Conservation (phyloP, 2,888 invertebrate genomes). For the Callyntrura guangdongensis region DNA sequence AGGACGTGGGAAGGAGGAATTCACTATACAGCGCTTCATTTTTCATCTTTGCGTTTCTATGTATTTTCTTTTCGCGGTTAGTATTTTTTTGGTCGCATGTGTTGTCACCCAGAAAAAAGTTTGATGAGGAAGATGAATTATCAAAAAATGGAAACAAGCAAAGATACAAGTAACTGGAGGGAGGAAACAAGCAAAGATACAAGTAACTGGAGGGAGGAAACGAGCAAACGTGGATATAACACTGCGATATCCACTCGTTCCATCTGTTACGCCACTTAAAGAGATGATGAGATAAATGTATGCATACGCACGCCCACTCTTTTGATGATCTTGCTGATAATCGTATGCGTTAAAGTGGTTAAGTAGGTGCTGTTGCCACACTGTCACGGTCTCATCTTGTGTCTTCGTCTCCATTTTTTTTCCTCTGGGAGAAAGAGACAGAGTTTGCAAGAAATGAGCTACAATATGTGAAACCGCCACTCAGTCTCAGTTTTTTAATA, state of each 20-base stretch:
- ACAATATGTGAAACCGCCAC: no score
- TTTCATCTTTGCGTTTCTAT: conserved; percentile 6
- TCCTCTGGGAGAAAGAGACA: no score
- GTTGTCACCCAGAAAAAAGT: conserved; percentile 20
- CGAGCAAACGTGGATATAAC: no score
- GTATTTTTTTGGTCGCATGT: background rate
- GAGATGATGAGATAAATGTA: no score
- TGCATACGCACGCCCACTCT: no score
- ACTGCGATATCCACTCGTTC: no score
- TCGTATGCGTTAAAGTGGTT: conserved; percentile 2
- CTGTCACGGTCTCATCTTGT: background rate
- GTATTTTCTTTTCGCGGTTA: conserved; percentile 1
- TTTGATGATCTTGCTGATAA: conserved; percentile 6
- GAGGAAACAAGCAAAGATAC: background rate
- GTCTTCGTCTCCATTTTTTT: no score
- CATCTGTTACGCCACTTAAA: conserved; percentile 12
- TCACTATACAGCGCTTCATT: background rate
- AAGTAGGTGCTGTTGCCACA: background rate
- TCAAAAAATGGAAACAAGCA: background rate
- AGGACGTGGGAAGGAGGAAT: background rate
- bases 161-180: background rate
- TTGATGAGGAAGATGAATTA: conserved; percentile 19
- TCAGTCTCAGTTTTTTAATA: no score
- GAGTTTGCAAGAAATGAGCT: no score
- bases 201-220: background rate